Conservation (phyloP, 2,113 vertebrate genomes). For the Anguilla rostrata region DNA sequence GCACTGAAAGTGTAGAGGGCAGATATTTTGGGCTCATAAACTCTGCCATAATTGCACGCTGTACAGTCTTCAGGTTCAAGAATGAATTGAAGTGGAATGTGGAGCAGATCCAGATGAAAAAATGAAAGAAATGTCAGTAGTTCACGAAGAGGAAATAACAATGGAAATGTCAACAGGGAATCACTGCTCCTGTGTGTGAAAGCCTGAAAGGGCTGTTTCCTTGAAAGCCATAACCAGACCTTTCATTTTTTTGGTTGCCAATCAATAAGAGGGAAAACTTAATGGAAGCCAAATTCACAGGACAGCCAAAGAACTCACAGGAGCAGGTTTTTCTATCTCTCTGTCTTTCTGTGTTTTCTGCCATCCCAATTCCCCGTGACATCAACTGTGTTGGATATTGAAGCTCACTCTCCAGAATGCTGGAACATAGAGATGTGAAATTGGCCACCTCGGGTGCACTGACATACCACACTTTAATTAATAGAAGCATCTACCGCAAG, state of each 20-base stretch:
- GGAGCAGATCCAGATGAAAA: not conserved
- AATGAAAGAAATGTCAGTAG: conserved; percentile 14
- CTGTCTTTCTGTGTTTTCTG: conserved; percentile 14
- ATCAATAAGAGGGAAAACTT: not conserved
- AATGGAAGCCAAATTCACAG: not conserved
- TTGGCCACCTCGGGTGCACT: conserved; percentile 68
- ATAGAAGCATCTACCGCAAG: conserved; percentile 78
- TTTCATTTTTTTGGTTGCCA: not conserved
- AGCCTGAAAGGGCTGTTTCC: not conserved
- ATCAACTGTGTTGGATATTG: not conserved
- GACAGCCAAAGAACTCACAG: not conserved
- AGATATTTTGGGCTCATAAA: not conserved
- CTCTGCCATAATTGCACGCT: not conserved
- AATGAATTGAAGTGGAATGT: not conserved
- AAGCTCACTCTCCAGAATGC: conserved; percentile 55
- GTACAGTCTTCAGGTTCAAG: not conserved
- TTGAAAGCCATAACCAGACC: not conserved
- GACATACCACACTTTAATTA: conserved; percentile 71
- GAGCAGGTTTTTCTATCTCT: not conserved
- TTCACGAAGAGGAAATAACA: not conserved
- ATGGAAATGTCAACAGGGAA: not conserved
- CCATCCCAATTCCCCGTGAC: not conserved
- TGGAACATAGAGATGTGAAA: conserved; percentile 69
- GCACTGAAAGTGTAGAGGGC: not conserved
- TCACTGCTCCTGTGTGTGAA: not conserved